Conservation (phyloP, 2,797 vertebrate genomes). For the Lophius americanus region DNA sequence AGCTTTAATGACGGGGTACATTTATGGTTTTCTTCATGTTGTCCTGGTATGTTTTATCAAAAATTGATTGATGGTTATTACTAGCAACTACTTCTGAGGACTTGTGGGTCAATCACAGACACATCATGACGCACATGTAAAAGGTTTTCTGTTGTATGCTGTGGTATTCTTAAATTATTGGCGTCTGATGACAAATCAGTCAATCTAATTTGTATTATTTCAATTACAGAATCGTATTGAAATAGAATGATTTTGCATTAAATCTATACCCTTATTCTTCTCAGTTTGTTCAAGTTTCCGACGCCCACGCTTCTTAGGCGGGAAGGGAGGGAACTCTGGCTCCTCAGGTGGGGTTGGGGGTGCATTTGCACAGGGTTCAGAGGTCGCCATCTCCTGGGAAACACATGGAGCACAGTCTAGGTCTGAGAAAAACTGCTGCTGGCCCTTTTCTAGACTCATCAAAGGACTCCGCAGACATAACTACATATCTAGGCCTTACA, state of each 20-base stretch:
- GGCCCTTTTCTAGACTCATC: constrained; percentile 46
- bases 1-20: constrained; percentile 55
- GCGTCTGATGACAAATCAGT: neutral
- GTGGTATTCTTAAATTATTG: neutral
- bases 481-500: constrained; percentile 17
- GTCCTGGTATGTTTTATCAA: constrained; percentile 26
- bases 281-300: constrained; percentile 76
- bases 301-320: constrained; percentile 79
- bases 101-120: neutral
- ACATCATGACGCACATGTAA: neutral
- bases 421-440: constrained; percentile 60
- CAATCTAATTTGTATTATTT: neutral
- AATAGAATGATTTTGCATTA: constrained; percentile 22
- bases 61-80: constrained; percentile 1
- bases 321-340: constrained; percentile 72
- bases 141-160: neutral
- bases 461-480: constrained; percentile 49
- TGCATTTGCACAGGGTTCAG: constrained; percentile 78
- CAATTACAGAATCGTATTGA: constrained; percentile 25
- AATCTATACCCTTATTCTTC: constrained; percentile 73
- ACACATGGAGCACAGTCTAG: constrained; percentile 64
- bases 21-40: constrained; percentile 58
- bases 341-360: constrained; percentile 79
- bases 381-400: constrained; percentile 77
- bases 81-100: constrained; percentile 1